Evolutionary conservation across 2,888 invertebrate species (phyloP).

Genomic region (Leptogaster cylindrica): DNA sequence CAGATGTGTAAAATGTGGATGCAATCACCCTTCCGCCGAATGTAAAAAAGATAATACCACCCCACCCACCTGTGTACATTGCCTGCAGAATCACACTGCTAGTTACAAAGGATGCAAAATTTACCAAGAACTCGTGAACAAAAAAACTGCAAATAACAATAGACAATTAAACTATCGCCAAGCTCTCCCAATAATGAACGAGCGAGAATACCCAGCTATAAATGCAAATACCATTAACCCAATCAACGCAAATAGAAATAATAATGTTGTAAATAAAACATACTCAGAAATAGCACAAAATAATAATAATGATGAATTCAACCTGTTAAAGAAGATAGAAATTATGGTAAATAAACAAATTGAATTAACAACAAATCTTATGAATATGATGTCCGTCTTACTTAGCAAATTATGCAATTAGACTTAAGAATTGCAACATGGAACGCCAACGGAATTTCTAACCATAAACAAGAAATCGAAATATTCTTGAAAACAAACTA

Average conservation of each 20-base stretch:
- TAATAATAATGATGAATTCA: no score
- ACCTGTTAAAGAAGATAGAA: no score
- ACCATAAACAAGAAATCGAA: not conserved
- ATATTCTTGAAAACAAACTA: not conserved
- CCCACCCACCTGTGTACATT: not conserved
- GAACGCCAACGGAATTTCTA: no score
- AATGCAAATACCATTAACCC: no score
- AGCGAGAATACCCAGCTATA: not conserved
- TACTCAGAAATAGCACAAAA: no score
- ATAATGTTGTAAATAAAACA: no score
- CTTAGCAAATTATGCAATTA: not conserved
- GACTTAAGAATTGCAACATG: not conserved
- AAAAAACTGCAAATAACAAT: not conserved
- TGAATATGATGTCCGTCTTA: not conserved
- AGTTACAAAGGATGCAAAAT: not conserved
- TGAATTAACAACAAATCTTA: no score
- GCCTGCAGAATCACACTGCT: not conserved
- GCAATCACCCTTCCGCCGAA: not conserved
- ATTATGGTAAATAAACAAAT: no score
- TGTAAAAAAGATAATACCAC: not conserved
- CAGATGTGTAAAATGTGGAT: constrained; percentile 24
- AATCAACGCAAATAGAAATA: no score
- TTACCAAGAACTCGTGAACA: not conserved
- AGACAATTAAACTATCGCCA: not conserved
- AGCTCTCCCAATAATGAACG: not conserved